phyloP scores from a whole-genome alignment of 2,888 invertebrate genomes.

The Petrolisthes manimaculis region DNA sequence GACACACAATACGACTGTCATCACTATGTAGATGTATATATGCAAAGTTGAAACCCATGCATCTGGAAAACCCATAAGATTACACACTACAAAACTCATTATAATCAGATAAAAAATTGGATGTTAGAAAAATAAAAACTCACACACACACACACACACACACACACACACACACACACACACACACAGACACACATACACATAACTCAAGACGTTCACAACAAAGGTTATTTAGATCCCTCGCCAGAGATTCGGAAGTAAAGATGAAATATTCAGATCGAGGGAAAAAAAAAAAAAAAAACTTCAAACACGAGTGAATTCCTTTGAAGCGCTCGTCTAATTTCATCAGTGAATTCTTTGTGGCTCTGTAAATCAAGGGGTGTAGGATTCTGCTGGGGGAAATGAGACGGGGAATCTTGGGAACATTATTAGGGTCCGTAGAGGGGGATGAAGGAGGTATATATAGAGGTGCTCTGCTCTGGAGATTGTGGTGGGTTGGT shows the following conservation, averaged over 20 bases:
- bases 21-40: too few species aligned
- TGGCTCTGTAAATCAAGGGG: constrained; percentile 7
- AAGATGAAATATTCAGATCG: background rate
- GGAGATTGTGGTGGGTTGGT: too few species aligned
- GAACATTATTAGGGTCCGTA: background rate
- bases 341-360: constrained; percentile 15
- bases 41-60: too few species aligned
- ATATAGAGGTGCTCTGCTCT: too few species aligned
- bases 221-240: background rate
- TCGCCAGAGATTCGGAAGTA: background rate
- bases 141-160: background rate
- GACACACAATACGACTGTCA: too few species aligned
- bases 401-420: background rate
- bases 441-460: background rate
- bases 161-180: constrained; percentile 1
- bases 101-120: background rate
- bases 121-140: background rate
- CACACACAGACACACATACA: background rate
- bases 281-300: background rate
- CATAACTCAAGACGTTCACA: background rate
- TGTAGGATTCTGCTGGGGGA: constrained; percentile 1
- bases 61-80: too few species aligned
- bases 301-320: constrained; percentile 1
- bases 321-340: background rate
- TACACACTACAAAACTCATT: background rate